phyloP scores from a whole-genome alignment of 2,888 invertebrate species.

The Thysanoteuthis rhombus region DNA sequence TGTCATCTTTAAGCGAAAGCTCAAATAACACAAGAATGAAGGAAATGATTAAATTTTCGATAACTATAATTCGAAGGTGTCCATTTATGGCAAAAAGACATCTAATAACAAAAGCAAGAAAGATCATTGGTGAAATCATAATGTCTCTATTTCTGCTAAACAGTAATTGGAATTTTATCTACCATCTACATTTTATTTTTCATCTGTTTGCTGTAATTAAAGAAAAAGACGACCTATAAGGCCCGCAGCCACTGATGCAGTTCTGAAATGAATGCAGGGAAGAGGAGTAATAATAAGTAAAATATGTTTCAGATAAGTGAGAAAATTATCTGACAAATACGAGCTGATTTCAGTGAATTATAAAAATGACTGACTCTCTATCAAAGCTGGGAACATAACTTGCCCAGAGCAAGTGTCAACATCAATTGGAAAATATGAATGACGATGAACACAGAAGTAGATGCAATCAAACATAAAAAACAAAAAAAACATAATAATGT shows the following conservation, averaged over 20 bases:
- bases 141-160: neutral
- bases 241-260: neutral
- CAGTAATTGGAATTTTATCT: conserved; percentile 12
- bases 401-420: no score
- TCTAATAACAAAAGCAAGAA: neutral
- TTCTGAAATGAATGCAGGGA: no score
- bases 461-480: no score
- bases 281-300: no score
- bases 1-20: neutral
- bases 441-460: no score
- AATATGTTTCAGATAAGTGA: no score
- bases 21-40: neutral
- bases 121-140: neutral
- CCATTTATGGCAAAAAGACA: neutral
- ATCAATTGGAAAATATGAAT: no score
- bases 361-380: no score
- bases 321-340: no score
- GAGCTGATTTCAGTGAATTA: no score
- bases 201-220: neutral
- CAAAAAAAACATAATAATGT: no score
- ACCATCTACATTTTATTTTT: neutral
- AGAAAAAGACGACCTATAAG: neutral
- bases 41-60: neutral
- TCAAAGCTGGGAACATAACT: no score
- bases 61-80: neutral